Evolutionary conservation across 2,888 invertebrate genomes (phyloP), one percentile per base, ranked within the genome.

Genomic region (Andrena fulva): DNA sequence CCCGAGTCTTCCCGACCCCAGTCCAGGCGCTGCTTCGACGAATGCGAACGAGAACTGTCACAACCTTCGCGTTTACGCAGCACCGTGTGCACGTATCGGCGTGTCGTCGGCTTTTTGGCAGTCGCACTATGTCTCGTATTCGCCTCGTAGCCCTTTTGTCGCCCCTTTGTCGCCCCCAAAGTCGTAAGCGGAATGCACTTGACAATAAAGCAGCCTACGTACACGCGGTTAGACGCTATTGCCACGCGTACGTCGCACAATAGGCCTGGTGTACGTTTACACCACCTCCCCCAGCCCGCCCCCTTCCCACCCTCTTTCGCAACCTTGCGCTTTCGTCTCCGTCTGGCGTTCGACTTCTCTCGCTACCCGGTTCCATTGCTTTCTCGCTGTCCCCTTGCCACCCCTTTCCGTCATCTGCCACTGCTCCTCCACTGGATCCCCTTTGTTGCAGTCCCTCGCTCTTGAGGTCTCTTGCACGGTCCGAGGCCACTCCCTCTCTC

Each of bases 71-170:
- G 20, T 27, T 56, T 27, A 56, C 56, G 56, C 56, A 56, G 24
- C 27, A 56, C 10, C 10, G 10, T 48, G 8, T 54, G 54, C 56
- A 29, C 64, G 62, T 60, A 64, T 60, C 69, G 56, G 59, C 80
- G 77, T 66, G 77, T 77, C 83, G 80, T 85, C 86, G 80, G 86
- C 85, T 89, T 87, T 89, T 89, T 89, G 89, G 89, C 89, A 90
- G 82, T 76, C 78, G 63, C 72, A 52, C 72, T 80, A 80, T 80
- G 80, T 76, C 80, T 84, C 76, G 73, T 75, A 85, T 83, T 82
- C 76, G 63, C 75, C 67, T 75, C 72, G 68, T 63, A 80, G 74
- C 80, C 78, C 60, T 73, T 68, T 76, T 69, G 69, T 63, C 82
- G 74, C 81, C 85, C 71, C 80, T 85, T 85, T 86, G 78, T 85